A percentile compares a stretch with the other conserved stretches of the same genome.
These are phyloP conservation scores for Rhopalosiphum nymphaeae DNA, from an alignment of 2,888 invertebrate genomes.

Conservation along the genomic window DNA sequence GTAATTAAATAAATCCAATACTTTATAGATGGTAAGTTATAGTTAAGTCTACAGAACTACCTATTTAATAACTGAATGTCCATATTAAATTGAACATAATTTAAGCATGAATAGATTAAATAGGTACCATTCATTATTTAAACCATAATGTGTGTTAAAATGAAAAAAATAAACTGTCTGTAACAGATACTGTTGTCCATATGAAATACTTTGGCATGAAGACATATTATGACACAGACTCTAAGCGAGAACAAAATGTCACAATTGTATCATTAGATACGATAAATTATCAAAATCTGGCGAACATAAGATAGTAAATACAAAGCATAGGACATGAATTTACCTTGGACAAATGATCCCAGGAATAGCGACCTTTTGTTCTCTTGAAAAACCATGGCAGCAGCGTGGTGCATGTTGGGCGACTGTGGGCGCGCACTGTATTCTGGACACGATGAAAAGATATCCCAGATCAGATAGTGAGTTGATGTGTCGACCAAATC, in stretches of 20 bases:
- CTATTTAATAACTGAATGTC: background rate
- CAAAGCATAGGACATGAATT: background rate
- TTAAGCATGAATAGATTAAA: background rate
- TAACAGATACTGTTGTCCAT: background rate
- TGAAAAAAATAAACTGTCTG: background rate
- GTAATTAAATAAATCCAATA: background rate
- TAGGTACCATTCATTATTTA: background rate
- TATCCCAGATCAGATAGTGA: slow-evolving; percentile 24
- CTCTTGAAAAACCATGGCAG: slow-evolving; percentile 57
- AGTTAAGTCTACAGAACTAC: background rate
- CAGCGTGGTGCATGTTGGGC: slow-evolving; percentile 52
- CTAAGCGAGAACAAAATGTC: background rate
- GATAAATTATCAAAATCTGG: background rate
- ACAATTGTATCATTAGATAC: background rate
- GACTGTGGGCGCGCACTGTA: background rate
- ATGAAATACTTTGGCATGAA: background rate
- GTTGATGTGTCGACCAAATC: slow-evolving; percentile 29
- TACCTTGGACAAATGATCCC: slow-evolving; percentile 64
- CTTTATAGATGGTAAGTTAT: background rate
- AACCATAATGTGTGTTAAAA: background rate
- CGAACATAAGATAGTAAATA: background rate
- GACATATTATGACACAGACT: background rate
- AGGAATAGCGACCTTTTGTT: slow-evolving; percentile 59
- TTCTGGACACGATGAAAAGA: slow-evolving; percentile 1
- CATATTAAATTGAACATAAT: background rate